Evolutionary conservation across 92 coral and sea anemone species (phyloP), one percentile per base, ranked within the genome.

Genomic region (Diadumene lineata): DNA sequence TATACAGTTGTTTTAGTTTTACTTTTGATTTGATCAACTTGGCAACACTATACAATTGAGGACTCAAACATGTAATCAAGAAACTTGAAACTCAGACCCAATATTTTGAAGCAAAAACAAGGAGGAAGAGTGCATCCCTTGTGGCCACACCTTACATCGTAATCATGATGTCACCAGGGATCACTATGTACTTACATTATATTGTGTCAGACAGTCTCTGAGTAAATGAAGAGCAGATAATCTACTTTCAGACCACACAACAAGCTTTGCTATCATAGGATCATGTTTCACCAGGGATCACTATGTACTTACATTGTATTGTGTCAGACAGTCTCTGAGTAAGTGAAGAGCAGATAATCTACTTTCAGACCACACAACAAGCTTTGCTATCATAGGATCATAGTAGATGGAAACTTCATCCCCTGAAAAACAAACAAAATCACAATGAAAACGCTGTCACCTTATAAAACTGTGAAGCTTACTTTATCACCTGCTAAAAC

Each of bases 361-460:
- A 76, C 72, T 93, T 69, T 96, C 94, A 24, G 96, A 89, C 99
- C 99, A 96, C 43, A 96, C 99, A 43, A 96, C 97, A 75, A 96
- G 92, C 77, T 96, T 96, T 32, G 99, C 99, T 9, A 96, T 96
- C 99, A 96, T 92, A n/a, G 99, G 99, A 70, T 96, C 99, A 67
- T 96, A 96, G 56, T 96, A 89, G 28, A 91, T 93, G 7, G 99
- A 96, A 34, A 96, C 99, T 44, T 92, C 93, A 60, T 92, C 99
- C 24, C 99, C 99, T 96, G 79, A 23, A 22, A 33, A 56, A 30
- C 62, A 17, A 17, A 33, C 53, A 67, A 67, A 1, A 13, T 9
- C 15, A 11, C 7, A 19, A 56, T 4, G 18, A 56, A 19, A 56
- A 7, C n/a, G n/a, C n/a, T n/a, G n/a, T n/a, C n/a, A n/a, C n/a